Evolutionary conservation across 2,113 vertebrate genomes (phyloP).

Genomic region (Pipra filicauda): DNA sequence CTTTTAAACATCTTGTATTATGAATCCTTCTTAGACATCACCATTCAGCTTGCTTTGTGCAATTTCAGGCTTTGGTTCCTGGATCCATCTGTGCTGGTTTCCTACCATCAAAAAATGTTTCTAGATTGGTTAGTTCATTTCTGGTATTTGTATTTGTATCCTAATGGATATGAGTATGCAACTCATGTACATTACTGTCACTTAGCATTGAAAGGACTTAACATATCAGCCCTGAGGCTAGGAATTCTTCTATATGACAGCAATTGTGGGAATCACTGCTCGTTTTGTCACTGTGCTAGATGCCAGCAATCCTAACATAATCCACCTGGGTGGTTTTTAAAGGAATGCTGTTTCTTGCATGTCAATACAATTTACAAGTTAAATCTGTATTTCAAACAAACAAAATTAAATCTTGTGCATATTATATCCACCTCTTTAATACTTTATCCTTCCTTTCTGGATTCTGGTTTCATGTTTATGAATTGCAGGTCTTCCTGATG

Average conservation of each 20-base stretch:
- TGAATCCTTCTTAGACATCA: not conserved
- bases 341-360: not conserved
- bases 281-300: not conserved
- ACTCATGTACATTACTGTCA: not conserved
- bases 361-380: not conserved
- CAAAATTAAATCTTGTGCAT: not conserved
- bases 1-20: not conserved
- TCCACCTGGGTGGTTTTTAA: not conserved
- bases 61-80: not conserved
- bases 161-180: not conserved
- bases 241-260: not conserved
- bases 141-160: slow-evolving; percentile 18
- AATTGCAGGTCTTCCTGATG: not conserved
- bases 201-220: not conserved
- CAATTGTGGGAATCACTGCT: not conserved
- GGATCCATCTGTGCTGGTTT: not conserved
- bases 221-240: not conserved
- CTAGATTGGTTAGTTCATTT: slow-evolving; percentile 9
- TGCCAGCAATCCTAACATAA: not conserved
- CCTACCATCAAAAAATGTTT: not conserved
- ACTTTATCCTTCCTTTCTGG: not conserved
- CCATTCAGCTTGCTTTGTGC: not conserved
- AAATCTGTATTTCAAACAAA: not conserved
- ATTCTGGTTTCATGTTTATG: not conserved
- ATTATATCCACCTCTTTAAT: not conserved